These are phyloP conservation scores for Lycopodina hypogea DNA, from an alignment of 37 sponge, comb jelly and placozoan genomes.

Conservation along the genomic window DNA sequence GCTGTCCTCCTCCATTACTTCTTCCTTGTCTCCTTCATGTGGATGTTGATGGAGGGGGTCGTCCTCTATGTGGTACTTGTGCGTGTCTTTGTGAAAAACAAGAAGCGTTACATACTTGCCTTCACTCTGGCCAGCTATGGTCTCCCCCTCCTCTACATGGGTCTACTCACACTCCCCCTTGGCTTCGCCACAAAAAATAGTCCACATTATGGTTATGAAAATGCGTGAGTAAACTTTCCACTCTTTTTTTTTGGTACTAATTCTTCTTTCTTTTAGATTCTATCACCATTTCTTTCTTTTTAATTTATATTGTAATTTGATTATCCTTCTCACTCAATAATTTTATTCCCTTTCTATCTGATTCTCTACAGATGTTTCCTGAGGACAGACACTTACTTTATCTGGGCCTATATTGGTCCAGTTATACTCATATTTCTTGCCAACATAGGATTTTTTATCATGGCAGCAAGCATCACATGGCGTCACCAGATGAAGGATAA, in stretches of 20 bases:
- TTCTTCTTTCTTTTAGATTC: too few relatives aligned
- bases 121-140: constrained; percentile 41
- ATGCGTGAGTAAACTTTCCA: neutral
- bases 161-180: constrained; percentile 8
- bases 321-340: neutral
- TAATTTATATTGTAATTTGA: too few relatives aligned
- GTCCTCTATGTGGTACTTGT: constrained; percentile 61
- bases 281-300: too few relatives aligned
- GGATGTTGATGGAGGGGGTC: constrained; percentile 83
- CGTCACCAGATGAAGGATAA: constrained; percentile 21
- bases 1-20: constrained; percentile 58
- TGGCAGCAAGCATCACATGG: constrained; percentile 43
- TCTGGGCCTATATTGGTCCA: constrained; percentile 59
- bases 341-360: neutral
- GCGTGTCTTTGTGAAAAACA: constrained; percentile 41
- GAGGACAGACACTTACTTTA: constrained; percentile 30
- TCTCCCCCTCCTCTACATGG: constrained; percentile 32
- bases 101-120: constrained; percentile 3
- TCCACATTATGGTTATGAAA: constrained; percentile 1
- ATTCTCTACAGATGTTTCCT: constrained; percentile 43
- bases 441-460: constrained; percentile 47
- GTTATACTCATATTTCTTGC: constrained; percentile 53
- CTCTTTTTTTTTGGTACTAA: neutral
- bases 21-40: constrained; percentile 66
- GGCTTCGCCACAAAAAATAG: neutral